Conservation (phyloP, 2,113 vertebrate species). For the human (Homo sapiens) region DNA sequence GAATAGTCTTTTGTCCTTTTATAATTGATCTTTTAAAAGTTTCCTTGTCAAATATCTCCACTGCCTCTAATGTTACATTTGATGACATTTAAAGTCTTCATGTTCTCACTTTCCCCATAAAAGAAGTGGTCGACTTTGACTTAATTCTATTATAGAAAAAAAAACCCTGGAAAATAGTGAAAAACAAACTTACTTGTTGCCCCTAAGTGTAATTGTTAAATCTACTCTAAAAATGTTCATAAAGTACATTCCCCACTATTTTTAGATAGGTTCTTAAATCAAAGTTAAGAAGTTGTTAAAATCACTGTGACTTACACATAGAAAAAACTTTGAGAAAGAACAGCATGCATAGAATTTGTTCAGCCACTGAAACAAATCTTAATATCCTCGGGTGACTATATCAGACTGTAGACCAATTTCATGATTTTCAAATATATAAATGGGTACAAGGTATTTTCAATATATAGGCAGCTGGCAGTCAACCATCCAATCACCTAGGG, state of each 20-base stretch:
- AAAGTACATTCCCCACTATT: background rate
- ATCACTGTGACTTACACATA: background rate
- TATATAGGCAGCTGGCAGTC: background rate
- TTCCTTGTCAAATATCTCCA: slow-evolving; percentile 50
- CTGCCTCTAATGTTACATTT: slow-evolving; percentile 8
- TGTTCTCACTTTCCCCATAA: slow-evolving; percentile 6
- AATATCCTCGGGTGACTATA: background rate
- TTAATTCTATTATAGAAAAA: slow-evolving; percentile 24
- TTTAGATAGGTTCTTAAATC: slow-evolving; percentile 48
- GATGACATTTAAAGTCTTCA: slow-evolving; percentile 69
- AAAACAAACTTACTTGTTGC: slow-evolving; percentile 13
- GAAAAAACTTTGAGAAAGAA: slow-evolving; percentile 24
- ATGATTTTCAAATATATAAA: slow-evolving; percentile 37
- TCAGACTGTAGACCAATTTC: background rate
- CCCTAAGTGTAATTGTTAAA: background rate
- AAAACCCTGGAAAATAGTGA: background rate
- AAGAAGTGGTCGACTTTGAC: slow-evolving; percentile 13
- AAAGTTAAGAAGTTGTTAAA: slow-evolving; percentile 35
- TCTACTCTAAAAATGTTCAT: slow-evolving; percentile 35
- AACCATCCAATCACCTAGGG: background rate
- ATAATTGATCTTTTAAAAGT: slow-evolving; percentile 56
- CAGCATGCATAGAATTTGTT: background rate
- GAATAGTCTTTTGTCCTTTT: slow-evolving; percentile 67
- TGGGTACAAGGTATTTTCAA: background rate
- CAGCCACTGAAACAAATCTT: background rate